Percentiles rank a stretch among this genome's conserved stretches.
Evolutionary conservation across 1,140 invertebrate species (phyloP).

Genomic region (Trichonephila clavata): DNA sequence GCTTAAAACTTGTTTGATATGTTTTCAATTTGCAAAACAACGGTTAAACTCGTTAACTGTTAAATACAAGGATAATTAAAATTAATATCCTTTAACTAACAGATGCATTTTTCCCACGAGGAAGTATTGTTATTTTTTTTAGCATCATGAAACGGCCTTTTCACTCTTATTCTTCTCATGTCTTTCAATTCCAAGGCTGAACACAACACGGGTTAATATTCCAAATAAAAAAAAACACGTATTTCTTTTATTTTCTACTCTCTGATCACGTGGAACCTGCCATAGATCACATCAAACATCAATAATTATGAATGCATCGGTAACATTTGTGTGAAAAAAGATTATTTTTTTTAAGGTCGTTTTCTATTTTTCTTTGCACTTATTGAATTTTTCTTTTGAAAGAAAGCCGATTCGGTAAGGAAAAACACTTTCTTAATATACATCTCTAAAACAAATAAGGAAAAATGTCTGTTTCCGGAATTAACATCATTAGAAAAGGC

Average conservation of each 20-base stretch:
- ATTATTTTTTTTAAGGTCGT: neutral
- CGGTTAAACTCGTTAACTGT: no score
- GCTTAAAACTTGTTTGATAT: no score
- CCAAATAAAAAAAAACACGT: neutral
- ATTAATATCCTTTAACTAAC: no score
- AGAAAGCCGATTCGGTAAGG: neutral
- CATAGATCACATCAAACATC: constrained; percentile 6
- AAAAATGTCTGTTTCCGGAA: neutral
- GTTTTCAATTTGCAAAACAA: no score
- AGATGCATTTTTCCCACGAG: no score
- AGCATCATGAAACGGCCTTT: neutral
- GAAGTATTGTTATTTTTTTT: neutral
- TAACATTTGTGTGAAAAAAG: neutral
- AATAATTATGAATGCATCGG: neutral
- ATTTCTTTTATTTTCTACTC: neutral
- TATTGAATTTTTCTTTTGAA: neutral
- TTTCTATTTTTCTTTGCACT: neutral
- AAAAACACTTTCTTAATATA: neutral
- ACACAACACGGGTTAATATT: neutral
- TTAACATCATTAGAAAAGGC: neutral
- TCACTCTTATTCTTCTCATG: neutral
- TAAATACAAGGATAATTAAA: no score
- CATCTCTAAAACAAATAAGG: neutral
- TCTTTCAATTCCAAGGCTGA: neutral
- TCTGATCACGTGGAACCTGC: neutral